phyloP scores from a whole-genome alignment of 2,113 vertebrate species.

The Rhabdornis inornatus region DNA sequence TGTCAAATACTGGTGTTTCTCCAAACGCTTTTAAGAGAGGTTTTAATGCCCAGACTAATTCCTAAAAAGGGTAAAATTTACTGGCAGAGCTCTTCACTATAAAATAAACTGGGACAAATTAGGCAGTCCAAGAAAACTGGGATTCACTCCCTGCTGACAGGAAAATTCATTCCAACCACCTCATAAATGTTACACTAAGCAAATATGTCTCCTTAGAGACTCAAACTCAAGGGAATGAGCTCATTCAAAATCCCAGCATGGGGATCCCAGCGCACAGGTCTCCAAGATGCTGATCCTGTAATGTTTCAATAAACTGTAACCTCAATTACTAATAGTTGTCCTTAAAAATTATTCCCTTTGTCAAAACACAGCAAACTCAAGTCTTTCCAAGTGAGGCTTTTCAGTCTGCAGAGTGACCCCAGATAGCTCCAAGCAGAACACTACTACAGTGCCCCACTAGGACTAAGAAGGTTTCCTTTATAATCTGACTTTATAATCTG shows the following conservation, averaged over 20 bases:
- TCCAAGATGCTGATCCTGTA: background rate
- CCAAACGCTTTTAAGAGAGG: background rate
- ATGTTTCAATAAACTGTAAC: background rate
- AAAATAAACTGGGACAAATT: background rate
- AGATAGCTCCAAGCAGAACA: background rate
- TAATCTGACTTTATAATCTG: background rate
- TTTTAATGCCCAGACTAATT: background rate
- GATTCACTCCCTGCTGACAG: background rate
- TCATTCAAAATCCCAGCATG: background rate
- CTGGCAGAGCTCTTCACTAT: background rate
- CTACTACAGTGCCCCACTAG: background rate
- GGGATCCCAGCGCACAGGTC: background rate
- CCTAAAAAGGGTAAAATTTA: background rate
- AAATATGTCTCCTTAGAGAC: background rate
- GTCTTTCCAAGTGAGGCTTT: background rate
- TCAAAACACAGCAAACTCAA: background rate
- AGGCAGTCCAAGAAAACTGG: background rate
- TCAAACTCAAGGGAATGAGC: background rate
- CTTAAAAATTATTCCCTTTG: background rate
- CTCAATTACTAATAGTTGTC: background rate
- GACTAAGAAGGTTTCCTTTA: background rate
- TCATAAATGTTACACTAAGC: background rate
- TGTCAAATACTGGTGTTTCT: background rate
- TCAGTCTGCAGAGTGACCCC: background rate
- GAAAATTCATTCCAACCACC: background rate